phyloP scores from a whole-genome alignment of 2,797 vertebrate genomes.

The Silurus lanzhouensis region DNA sequence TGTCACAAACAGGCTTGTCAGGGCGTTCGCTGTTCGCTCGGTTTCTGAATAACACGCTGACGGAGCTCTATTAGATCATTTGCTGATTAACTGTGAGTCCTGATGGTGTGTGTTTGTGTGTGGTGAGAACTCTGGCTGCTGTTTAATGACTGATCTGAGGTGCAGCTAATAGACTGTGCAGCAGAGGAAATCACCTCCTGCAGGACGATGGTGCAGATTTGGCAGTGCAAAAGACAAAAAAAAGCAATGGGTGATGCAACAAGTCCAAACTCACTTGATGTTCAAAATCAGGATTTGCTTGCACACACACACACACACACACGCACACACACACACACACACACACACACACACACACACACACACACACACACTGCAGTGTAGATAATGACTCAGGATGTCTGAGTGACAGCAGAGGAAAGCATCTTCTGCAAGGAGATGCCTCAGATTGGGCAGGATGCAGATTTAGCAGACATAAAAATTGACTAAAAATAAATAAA shows the following conservation, averaged over 20 bases:
- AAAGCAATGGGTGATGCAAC: too few species aligned
- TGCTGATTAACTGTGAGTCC: not conserved
- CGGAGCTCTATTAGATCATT: not conserved
- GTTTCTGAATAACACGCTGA: not conserved
- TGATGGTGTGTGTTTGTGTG: not conserved
- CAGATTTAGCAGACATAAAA: not conserved
- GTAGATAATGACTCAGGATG: not conserved
- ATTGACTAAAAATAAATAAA: too few species aligned
- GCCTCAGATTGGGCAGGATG: not conserved
- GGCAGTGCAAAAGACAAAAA: not conserved
- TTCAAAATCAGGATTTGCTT: too few species aligned
- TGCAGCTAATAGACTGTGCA: not conserved
- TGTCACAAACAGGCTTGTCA: not conserved
- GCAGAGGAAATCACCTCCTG: not conserved
- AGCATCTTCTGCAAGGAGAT: not conserved
- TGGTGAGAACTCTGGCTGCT: not conserved
- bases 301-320: too few species aligned
- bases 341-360: too few species aligned
- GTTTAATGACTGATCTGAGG: not conserved
- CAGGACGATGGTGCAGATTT: not conserved
- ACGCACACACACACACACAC: too few species aligned
- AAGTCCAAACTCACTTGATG: too few species aligned
- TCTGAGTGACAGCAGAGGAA: not conserved
- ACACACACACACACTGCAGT: not conserved
- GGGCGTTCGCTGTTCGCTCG: not conserved